These are phyloP conservation scores for Aythya baeri DNA, from an alignment of 2,113 vertebrate genomes.

Conservation along the genomic window DNA sequence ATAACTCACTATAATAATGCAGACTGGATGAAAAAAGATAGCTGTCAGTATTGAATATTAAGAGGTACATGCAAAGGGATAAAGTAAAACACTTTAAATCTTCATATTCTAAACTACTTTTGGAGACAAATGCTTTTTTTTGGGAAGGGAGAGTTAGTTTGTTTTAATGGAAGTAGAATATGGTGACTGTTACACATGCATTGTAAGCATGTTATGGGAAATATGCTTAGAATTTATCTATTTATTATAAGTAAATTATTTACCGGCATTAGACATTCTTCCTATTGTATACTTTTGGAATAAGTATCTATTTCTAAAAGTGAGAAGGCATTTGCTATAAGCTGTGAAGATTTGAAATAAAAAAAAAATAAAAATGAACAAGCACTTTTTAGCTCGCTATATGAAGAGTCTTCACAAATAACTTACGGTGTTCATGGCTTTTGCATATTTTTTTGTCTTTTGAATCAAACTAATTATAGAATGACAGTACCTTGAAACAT, in stretches of 20 bases:
- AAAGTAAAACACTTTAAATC: not conserved
- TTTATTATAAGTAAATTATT: constrained; percentile 17
- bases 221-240: not conserved
- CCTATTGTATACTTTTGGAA: not conserved
- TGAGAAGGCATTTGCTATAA: not conserved
- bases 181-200: not conserved
- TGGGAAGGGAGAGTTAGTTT: not conserved
- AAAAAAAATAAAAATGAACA: not conserved
- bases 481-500: not conserved
- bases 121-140: constrained; percentile 5
- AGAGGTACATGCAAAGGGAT: not conserved
- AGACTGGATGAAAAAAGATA: not conserved
- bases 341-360: not conserved
- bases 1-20: not conserved
- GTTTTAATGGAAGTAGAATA: not conserved
- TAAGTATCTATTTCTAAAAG: constrained; percentile 28
- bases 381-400: not conserved
- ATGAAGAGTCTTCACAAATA: not conserved
- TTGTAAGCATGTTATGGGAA: constrained; percentile 16
- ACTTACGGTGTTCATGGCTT: not conserved
- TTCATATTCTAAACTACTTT: not conserved
- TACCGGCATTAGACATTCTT: not conserved
- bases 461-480: not conserved
- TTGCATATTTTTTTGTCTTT: not conserved
- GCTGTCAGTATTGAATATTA: not conserved